These are phyloP conservation scores for Cranoglanis bouderius DNA, from an alignment of 2,113 vertebrate species.

Conservation along the genomic window DNA sequence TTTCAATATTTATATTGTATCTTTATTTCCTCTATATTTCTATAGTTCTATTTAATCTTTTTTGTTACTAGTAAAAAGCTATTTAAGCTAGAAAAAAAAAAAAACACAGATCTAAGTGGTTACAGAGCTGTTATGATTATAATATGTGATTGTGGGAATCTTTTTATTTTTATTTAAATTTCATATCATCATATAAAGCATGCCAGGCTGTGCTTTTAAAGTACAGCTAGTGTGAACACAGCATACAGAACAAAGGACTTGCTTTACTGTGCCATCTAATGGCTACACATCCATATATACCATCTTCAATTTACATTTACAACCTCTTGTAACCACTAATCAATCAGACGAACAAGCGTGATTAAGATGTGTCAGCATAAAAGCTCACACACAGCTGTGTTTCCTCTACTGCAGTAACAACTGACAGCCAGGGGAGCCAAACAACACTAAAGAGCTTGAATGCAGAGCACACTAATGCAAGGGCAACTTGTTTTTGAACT, in stretches of 20 bases:
- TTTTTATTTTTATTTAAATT: neutral
- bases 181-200: neutral
- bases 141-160: neutral
- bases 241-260: neutral
- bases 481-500: slow-evolving; percentile 32
- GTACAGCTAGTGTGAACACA: neutral
- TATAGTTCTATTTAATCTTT: neutral
- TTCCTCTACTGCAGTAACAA: slow-evolving; percentile 8
- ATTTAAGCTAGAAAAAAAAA: neutral
- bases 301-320: neutral
- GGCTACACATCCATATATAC: neutral
- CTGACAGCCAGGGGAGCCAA: neutral
- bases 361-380: neutral
- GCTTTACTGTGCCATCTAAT: neutral
- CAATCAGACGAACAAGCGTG: neutral
- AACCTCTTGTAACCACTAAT: slow-evolving; percentile 1
- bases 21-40: neutral
- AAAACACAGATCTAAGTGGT: neutral
- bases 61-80: neutral
- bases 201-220: neutral
- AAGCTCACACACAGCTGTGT: neutral
- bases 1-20: neutral
- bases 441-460: slow-evolving; percentile 17
- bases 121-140: neutral
- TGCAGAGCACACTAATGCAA: neutral